phyloP scores from a whole-genome alignment of 2,113 vertebrate genomes.

The Chloropsis hardwickii region DNA sequence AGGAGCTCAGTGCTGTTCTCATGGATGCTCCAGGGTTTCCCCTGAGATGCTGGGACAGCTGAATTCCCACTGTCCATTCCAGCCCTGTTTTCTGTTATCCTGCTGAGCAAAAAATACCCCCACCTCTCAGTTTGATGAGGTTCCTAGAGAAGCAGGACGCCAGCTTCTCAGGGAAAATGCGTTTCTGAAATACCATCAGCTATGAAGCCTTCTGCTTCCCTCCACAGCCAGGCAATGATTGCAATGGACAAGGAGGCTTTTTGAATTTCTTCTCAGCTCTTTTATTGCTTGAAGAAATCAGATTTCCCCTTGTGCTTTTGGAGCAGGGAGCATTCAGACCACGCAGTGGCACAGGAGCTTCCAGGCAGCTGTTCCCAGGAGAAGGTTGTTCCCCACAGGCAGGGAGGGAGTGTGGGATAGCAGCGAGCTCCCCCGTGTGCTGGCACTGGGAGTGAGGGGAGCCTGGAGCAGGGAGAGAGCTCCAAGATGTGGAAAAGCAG shows the following conservation, averaged over 20 bases:
- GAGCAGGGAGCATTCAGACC: neutral
- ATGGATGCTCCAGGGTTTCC: neutral
- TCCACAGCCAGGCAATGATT: neutral
- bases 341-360: neutral
- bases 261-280: neutral
- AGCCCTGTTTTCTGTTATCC: neutral
- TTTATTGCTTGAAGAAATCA: neutral
- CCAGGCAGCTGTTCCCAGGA: neutral
- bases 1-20: neutral
- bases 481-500: fast-evolving
- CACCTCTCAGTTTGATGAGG: neutral
- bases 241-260: neutral
- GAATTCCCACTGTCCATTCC: neutral
- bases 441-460: fast-evolving
- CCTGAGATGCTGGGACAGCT: neutral
- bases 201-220: neutral
- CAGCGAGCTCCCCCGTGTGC: slow-evolving; percentile 42
- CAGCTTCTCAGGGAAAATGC: neutral
- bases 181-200: neutral
- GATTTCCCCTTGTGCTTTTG: neutral
- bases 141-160: neutral
- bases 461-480: neutral
- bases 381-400: neutral
- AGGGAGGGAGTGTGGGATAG: neutral
- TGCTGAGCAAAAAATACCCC: neutral